These are phyloP conservation scores for Limenitis camilla DNA, from an alignment of 2,888 invertebrate genomes.

Conservation along the genomic window DNA sequence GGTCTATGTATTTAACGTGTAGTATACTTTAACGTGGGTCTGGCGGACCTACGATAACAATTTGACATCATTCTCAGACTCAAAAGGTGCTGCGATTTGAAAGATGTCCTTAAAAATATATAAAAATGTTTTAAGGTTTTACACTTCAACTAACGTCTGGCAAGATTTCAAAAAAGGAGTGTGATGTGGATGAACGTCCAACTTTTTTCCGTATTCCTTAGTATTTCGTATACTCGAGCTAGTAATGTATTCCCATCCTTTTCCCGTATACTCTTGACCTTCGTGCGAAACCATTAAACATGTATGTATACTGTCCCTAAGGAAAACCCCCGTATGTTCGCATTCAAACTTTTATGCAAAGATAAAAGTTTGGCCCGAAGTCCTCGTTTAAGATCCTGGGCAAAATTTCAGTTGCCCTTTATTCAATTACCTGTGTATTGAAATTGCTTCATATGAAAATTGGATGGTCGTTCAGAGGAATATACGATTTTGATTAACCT, in stretches of 20 bases:
- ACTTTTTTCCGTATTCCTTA: conserved; percentile 32
- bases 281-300: conserved; percentile 69
- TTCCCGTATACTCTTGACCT: conserved; percentile 55
- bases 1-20: too few relatives aligned
- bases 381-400: conserved; percentile 55
- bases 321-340: conserved; percentile 57
- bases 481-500: conserved; percentile 18
- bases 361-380: conserved; percentile 61
- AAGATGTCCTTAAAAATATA: too few relatives aligned
- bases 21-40: too few relatives aligned
- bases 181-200: too few relatives aligned
- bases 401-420: conserved; percentile 16
- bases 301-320: conserved; percentile 61
- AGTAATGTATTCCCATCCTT: conserved; percentile 62
- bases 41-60: too few relatives aligned
- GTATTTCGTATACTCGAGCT: conserved; percentile 31
- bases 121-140: too few relatives aligned
- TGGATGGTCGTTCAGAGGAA: conserved; percentile 13
- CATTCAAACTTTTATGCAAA: conserved; percentile 64
- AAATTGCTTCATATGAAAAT: conserved; percentile 22
- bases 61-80: too few relatives aligned
- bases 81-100: too few relatives aligned
- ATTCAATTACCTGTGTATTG: conserved; percentile 21
- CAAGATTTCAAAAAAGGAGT: too few relatives aligned
- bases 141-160: too few relatives aligned